These are phyloP conservation scores for Aporophyla nigra DNA, from an alignment of 2,888 invertebrate genomes.

Conservation along the genomic window DNA sequence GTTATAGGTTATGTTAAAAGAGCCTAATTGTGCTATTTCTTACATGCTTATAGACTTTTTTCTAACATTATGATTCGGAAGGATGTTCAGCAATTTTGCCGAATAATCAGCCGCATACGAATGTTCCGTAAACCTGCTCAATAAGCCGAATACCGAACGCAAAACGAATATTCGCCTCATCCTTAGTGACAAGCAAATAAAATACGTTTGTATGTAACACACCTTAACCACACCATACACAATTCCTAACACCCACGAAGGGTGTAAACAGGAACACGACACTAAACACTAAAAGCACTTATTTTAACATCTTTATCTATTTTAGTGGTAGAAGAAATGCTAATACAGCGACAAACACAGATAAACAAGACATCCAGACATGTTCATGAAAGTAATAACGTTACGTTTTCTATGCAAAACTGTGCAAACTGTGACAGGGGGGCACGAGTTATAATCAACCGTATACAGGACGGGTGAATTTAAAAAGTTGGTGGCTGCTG, in stretches of 20 bases:
- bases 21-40: no score
- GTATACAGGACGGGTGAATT: conserved; percentile 24
- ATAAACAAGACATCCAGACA: conserved; percentile 50
- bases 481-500: conserved; percentile 42
- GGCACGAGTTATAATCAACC: conserved; percentile 42
- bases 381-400: conserved; percentile 55
- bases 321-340: conserved; percentile 59
- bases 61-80: no score
- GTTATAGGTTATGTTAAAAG: no score
- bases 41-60: no score
- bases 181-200: background rate
- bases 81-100: no score
- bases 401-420: conserved; percentile 48
- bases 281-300: conserved; percentile 42
- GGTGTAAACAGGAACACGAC: conserved; percentile 36
- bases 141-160: no score
- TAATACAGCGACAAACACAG: conserved; percentile 46
- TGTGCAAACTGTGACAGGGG: conserved; percentile 24
- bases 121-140: no score
- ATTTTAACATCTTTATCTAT: conserved; percentile 63
- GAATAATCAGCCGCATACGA: no score
- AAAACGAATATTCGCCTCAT: no score
- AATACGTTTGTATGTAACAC: background rate
- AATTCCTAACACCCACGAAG: conserved; percentile 23
- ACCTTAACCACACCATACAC: conserved; percentile 11